Evolutionary conservation across 2,113 vertebrate species (phyloP).

Genomic region (Onychostruthus taczanowskii): DNA sequence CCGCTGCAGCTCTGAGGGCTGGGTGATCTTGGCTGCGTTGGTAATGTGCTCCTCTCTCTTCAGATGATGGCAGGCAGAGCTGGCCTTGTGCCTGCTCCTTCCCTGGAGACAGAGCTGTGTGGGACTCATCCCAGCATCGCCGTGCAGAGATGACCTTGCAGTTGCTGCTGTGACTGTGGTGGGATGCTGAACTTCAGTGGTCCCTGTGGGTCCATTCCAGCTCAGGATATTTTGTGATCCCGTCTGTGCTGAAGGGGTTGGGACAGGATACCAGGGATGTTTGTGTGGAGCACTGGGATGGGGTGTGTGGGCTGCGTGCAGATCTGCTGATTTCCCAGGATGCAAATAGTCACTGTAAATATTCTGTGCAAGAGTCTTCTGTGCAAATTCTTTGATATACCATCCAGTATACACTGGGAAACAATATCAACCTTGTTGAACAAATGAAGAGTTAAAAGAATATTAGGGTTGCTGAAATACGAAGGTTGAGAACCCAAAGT

Average conservation of each 20-base stretch:
- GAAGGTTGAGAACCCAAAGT: neutral
- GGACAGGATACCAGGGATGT: neutral
- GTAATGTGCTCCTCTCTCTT: neutral
- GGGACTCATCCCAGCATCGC: neutral
- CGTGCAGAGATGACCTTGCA: neutral
- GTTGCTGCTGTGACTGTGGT: accelerated
- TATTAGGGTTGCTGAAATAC: neutral
- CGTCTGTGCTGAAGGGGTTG: accelerated
- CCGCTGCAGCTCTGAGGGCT: neutral
- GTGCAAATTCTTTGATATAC: neutral
- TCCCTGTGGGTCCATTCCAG: neutral
- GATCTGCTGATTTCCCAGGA: neutral
- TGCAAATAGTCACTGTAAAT: neutral
- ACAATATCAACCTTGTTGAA: neutral
- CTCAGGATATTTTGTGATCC: neutral
- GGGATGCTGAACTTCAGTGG: neutral
- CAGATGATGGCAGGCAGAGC: neutral
- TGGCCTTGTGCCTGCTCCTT: neutral
- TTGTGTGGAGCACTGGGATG: neutral
- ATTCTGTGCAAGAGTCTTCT: neutral
- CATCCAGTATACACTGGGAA: neutral
- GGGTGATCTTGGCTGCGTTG: neutral
- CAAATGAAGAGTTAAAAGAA: neutral
- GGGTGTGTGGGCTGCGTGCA: accelerated
- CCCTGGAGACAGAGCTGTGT: neutral